A percentile compares a stretch with the other conserved stretches of the same genome.
These are phyloP conservation scores for Sylvia atricapilla DNA, from an alignment of 2,113 vertebrate species.

Conservation along the genomic window DNA sequence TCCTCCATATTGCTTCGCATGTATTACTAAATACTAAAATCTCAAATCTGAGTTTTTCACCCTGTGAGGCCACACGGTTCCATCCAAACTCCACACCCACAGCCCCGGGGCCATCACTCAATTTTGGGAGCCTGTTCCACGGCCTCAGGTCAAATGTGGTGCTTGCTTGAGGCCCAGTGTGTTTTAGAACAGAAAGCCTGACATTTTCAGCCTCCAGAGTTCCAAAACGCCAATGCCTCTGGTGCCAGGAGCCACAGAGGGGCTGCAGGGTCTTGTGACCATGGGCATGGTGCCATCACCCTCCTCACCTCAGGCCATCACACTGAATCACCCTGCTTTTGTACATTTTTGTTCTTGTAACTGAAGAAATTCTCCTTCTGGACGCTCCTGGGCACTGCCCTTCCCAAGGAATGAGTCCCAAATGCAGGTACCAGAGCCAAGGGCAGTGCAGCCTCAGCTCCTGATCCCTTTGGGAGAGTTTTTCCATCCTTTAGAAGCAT, in stretches of 20 bases:
- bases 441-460: neutral
- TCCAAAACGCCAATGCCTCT: fast-evolving
- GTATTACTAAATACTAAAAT: neutral
- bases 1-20: neutral
- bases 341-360: fast-evolving
- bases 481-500: fast-evolving
- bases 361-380: neutral
- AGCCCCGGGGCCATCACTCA: neutral
- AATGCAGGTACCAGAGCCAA: fast-evolving
- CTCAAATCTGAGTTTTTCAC: neutral
- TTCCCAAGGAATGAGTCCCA: neutral
- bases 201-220: neutral
- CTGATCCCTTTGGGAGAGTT: neutral
- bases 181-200: neutral
- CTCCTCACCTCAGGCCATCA: fast-evolving
- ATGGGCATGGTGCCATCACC: fast-evolving
- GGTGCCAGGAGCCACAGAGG: neutral
- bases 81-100: neutral
- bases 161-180: neutral
- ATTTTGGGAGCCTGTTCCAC: neutral
- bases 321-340: fast-evolving
- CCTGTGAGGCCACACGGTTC: neutral
- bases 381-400: fast-evolving
- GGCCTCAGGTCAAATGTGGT: neutral
- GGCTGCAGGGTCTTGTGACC: neutral